Conservation (phyloP, 2,888 invertebrate genomes). For the Ametastegia equiseti region DNA sequence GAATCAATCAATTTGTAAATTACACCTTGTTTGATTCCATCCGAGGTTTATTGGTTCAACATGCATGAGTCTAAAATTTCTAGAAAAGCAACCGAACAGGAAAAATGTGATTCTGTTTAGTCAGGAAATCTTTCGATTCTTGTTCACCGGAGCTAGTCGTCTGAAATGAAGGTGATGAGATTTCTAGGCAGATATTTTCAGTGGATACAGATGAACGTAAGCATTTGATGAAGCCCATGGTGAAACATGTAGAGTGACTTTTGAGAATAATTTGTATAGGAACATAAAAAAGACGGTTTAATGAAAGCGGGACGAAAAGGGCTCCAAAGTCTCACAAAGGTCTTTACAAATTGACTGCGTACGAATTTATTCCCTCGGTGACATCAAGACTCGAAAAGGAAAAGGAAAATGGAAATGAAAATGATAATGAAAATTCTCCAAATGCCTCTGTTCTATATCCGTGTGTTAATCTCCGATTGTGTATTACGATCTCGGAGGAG, state of each 20-base stretch:
- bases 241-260: background rate
- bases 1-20: no score
- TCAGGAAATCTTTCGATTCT: no score
- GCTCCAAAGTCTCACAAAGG: background rate
- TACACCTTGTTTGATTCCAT: no score
- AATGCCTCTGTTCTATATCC: background rate
- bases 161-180: constrained; percentile 6
- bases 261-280: background rate
- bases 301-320: background rate
- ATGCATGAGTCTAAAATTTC: no score
- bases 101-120: no score
- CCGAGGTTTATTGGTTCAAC: no score
- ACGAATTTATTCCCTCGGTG: background rate
- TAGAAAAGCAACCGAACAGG: no score
- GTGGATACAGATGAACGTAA: constrained; percentile 26
- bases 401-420: no score
- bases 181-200: constrained; percentile 24
- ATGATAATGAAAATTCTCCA: constrained; percentile 8
- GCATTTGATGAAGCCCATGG: background rate
- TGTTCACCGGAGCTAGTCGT: no score
- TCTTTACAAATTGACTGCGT: background rate
- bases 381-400: background rate
- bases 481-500: constrained; percentile 23
- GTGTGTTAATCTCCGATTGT: constrained; percentile 23
- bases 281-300: background rate